Evolutionary conservation across 1,140 invertebrate species (phyloP), one percentile per base, ranked within the genome.

Genomic region (Ostrea edulis): DNA sequence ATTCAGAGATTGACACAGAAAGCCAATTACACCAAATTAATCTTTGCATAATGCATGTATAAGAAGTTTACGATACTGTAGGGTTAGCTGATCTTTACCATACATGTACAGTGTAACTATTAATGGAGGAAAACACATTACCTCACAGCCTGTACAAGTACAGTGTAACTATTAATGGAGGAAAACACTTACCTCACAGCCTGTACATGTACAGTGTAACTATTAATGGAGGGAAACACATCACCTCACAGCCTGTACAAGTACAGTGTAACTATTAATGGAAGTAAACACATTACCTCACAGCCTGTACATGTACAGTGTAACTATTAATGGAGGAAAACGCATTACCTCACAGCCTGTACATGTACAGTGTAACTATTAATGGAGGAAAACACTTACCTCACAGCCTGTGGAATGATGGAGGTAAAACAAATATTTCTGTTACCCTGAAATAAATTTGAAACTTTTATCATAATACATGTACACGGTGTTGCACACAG

Each of bases 381-480:
- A 58, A 58, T 77, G 8, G 22, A 77, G 3, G 14, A 0, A 52
- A 11, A 87, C 25, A 54, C 55, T 86, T 87, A 92, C 92, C 89
- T 89, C n/a, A 90, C 87, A 82, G 90, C 84, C 55, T 89, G 71
- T 35, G 91, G 86, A 17, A 92, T 54, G 17, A 91, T 51, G 35
- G 84, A 84, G 35, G 86, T 68, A n/a, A 91, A 55, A 86, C 90
- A 92, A 20, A 85, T 84, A 44, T 82, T 53, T 35, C 65, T 90
- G 29, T 89, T 65, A 65, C 91, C 90, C 92, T 92, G 86, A 86
- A 90, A 88, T 29, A 5, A 62, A 29, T 54, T 77, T 55, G 25
- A 82, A n/a, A 62, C 54, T 55, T n/a, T n/a, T 44, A 44, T 44
- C 35, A 44, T 44, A 44, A 44, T 5, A 44, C 35, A 44, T 44